These are phyloP conservation scores for Tinea pellionella DNA, from an alignment of 2,888 invertebrate species.

Conservation along the genomic window DNA sequence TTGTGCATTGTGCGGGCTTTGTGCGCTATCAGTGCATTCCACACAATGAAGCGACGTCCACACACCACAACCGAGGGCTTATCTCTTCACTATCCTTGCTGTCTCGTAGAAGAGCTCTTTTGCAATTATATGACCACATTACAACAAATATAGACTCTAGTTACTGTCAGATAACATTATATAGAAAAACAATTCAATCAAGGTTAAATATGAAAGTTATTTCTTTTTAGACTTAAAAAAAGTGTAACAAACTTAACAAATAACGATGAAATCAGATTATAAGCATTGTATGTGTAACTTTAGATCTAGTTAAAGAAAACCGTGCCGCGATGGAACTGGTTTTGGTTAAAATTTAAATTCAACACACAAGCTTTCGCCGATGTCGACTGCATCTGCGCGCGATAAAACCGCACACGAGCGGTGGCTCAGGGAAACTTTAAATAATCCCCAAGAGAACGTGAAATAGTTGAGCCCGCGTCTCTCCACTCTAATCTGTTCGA, in stretches of 20 bases:
- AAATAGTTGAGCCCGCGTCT: constrained; percentile 37
- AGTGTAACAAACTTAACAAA: too few species aligned
- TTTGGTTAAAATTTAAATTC: constrained; percentile 15
- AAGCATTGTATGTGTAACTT: too few species aligned
- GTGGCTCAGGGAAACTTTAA: constrained; percentile 35
- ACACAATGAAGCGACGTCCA: constrained; percentile 26
- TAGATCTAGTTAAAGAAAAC: not conserved
- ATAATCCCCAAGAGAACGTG: constrained; percentile 41
- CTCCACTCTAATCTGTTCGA: constrained; percentile 39
- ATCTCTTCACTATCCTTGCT: constrained; percentile 20
- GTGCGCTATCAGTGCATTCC: constrained; percentile 37
- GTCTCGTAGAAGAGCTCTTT: not conserved
- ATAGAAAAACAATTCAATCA: too few species aligned
- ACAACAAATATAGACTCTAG: not conserved
- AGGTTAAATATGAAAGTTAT: too few species aligned
- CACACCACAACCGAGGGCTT: constrained; percentile 22
- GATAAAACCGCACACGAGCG: constrained; percentile 27
- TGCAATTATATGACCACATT: not conserved
- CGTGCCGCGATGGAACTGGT: not conserved
- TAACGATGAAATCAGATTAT: too few species aligned
- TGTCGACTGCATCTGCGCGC: constrained; percentile 23
- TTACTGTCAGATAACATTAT: not conserved
- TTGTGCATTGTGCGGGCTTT: constrained; percentile 53
- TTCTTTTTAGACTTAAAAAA: too few species aligned
- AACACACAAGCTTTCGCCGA: constrained; percentile 14